phyloP scores from a whole-genome alignment of 2,888 invertebrate genomes.

The Drosophila mulleri region DNA sequence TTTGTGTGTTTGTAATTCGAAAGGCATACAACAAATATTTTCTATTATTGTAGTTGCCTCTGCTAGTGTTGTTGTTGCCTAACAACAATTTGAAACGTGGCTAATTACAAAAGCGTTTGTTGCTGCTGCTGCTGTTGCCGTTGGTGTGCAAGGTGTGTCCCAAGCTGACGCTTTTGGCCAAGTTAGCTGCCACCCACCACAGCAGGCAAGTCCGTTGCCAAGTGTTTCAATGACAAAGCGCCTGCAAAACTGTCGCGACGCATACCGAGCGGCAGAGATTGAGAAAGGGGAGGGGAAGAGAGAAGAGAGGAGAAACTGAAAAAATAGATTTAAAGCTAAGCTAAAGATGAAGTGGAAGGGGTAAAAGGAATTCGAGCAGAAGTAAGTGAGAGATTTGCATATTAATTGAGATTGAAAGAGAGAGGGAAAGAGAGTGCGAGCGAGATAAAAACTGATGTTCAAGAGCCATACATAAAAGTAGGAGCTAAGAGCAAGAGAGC shows the following conservation, averaged over 20 bases:
- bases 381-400: not conserved
- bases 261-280: too few species aligned
- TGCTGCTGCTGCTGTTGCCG: constrained; percentile 26
- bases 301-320: not conserved
- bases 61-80: constrained; percentile 51
- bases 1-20: constrained; percentile 64
- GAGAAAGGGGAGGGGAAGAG: not conserved
- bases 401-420: not conserved
- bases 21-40: constrained; percentile 64
- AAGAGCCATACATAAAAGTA: not conserved
- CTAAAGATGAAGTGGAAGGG: not conserved
- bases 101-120: constrained; percentile 64
- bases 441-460: not conserved
- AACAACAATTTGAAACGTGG: constrained; percentile 66
- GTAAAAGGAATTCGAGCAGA: not conserved
- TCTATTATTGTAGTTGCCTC: constrained; percentile 38
- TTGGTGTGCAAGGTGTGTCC: constrained; percentile 70
- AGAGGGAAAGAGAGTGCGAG: too few species aligned
- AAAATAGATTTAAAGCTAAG: too few species aligned
- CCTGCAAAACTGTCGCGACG: constrained; percentile 16
- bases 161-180: constrained; percentile 55
- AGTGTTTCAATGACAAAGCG: constrained; percentile 37
- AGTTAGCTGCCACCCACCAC: constrained; percentile 57
- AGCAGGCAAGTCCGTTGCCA: constrained; percentile 32
- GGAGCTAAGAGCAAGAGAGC: not conserved